Base-by-base conservation (phyloP, 2,797 vertebrate genomes). In the Sorex maritimensis region DNA sequence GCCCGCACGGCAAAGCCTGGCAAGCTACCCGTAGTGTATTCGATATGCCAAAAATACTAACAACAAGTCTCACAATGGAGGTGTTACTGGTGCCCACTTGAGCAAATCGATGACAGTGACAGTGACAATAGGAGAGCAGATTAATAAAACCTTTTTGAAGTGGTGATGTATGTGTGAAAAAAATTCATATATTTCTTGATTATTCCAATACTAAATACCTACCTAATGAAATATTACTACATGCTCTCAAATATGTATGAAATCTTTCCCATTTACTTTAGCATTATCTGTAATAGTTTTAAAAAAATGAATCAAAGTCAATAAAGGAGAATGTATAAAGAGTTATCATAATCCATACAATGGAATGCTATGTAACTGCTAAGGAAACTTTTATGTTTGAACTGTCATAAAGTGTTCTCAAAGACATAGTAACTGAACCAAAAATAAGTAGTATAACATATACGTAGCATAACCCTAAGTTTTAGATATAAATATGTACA, bases 291-390 rank as follows among this genome's bases (percentile, higher is more conserved):
- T 17, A 80, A 63, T 71, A 72, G n/a, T 78, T 30, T 9, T 17
- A 86, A 92, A 92, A 88, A 92, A 94, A 75, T 83, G 34, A 90
- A 4, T 75, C 41, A 88, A 44, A 86, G 13, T 89, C 83, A 88
- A 24, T 61, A 69, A 81, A 21, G 34, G 13, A 83, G 4, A 73
- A 73, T 83, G 89, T 91, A 86, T 34, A 63, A 72, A 81, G 84
- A 86, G 23, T 68, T 52, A 72, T 90, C 61, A 82, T 24, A 58
- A 86, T 34, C 13, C 5, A 81, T 46, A 81, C 6, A 61, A 72
- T 80, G 79, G 44, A 94, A 83, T 67, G 81, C 68, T 81, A 67
- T 63, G 10, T 28, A 77, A 8, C 82, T 90, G n/a, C 88, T 74
- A 84, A 86, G 21, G 6, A 61, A 86, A 87, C 86, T 88, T 84